Evolutionary conservation across 2,888 invertebrate species (phyloP).

Genomic region (Drosophila algonquin): DNA sequence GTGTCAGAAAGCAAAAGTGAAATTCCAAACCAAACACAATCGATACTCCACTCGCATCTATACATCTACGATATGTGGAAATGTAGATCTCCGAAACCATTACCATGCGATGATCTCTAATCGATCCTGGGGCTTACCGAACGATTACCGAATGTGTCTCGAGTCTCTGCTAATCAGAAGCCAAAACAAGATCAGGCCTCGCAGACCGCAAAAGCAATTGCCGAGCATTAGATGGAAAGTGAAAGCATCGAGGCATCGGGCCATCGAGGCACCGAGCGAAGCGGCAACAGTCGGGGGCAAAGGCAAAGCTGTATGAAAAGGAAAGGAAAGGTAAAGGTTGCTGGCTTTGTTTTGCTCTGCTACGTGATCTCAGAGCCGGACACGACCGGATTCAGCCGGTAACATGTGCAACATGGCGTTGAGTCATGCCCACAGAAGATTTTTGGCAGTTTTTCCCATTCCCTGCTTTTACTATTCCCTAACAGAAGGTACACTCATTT

Average conservation of each 20-base stretch:
- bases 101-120: constrained; percentile 1
- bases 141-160: constrained; percentile 10
- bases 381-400: constrained; percentile 15
- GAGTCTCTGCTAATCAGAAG: constrained; percentile 56
- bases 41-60: background rate
- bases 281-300: background rate
- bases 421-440: constrained; percentile 54
- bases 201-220: constrained; percentile 58
- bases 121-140: constrained; percentile 31
- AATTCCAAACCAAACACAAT: constrained; percentile 40
- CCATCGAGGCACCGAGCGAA: background rate
- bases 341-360: constrained; percentile 17
- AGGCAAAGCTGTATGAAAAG: background rate
- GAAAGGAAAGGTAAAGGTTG: constrained; percentile 34
- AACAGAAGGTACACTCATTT: background rate
- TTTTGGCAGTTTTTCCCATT: constrained; percentile 33
- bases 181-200: constrained; percentile 43
- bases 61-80: constrained; percentile 1
- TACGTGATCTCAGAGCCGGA: constrained; percentile 32
- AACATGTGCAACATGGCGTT: constrained; percentile 50
- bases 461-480: background rate
- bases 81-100: constrained; percentile 17
- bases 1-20: constrained; percentile 72
- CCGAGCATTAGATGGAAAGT: constrained; percentile 68
- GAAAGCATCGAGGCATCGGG: constrained; percentile 61